Conservation (phyloP, 2,113 vertebrate species). For the Aegypius monachus region DNA sequence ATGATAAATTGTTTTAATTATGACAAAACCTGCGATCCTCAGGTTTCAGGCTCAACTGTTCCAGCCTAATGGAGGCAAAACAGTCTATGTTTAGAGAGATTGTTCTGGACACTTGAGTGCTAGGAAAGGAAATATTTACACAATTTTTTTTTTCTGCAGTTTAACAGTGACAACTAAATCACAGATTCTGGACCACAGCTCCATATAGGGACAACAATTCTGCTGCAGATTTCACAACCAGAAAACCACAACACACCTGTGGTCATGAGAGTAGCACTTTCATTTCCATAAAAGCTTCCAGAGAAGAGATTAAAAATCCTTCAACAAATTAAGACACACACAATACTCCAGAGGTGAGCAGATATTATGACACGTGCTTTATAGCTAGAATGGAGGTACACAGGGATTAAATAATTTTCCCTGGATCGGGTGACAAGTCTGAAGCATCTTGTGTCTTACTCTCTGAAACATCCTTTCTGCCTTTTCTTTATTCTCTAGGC, state of each 20-base stretch:
- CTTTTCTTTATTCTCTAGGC: background rate
- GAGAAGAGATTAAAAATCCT: background rate
- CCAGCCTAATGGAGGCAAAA: background rate
- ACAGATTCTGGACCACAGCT: background rate
- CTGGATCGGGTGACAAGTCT: background rate
- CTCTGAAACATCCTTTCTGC: background rate
- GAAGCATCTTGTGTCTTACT: background rate
- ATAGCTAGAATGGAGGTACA: background rate
- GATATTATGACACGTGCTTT: background rate
- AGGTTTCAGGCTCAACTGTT: background rate
- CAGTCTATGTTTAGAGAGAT: background rate
- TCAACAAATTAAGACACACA: background rate
- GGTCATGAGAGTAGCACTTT: background rate
- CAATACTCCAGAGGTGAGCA: background rate
- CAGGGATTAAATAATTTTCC: background rate
- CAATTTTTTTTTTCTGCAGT: background rate
- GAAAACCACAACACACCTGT: background rate
- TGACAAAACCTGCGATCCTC: background rate
- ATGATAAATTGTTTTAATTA: background rate
- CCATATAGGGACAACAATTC: background rate
- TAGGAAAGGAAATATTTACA: background rate
- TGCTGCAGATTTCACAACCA: background rate
- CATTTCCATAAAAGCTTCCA: background rate
- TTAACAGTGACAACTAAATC: background rate
- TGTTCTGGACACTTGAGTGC: background rate